phyloP scores from a whole-genome alignment of 2,888 invertebrate species.

The Rhingia rostrata region DNA sequence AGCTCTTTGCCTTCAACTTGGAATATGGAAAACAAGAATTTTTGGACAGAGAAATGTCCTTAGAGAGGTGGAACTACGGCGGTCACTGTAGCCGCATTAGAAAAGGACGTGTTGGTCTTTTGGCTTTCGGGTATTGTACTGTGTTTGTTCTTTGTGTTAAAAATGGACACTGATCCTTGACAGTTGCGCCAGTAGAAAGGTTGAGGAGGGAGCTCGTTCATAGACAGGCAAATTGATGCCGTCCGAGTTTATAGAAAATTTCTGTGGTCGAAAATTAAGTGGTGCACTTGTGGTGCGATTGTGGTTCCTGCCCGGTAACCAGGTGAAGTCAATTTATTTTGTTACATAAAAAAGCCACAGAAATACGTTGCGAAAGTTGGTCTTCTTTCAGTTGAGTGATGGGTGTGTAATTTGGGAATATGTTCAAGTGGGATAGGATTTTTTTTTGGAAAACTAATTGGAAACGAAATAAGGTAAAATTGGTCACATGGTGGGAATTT shows the following conservation, averaged over 20 bases:
- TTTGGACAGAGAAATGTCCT: conserved; percentile 66
- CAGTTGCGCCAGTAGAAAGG: conserved; percentile 38
- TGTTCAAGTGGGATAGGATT: no score
- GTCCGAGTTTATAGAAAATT: conserved; percentile 70
- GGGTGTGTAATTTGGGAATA: neutral
- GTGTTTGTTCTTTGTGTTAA: conserved; percentile 70
- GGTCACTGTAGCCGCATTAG: conserved; percentile 46
- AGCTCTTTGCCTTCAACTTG: conserved; percentile 8
- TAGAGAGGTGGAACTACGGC: conserved; percentile 49
- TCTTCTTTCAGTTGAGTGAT: conserved; percentile 16
- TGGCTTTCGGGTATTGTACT: conserved; percentile 62
- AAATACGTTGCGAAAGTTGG: conserved; percentile 32
- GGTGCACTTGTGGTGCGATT: conserved; percentile 68
- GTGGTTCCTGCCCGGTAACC: conserved; percentile 48
- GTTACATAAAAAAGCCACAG: conserved; percentile 53
- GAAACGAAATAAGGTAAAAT: no score
- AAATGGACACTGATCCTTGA: conserved; percentile 73
- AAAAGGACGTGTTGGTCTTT: conserved; percentile 70
- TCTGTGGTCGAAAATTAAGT: conserved; percentile 71
- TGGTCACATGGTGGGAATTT: no score
- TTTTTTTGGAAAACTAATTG: no score
- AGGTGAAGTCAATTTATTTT: conserved; percentile 74
- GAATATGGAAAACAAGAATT: conserved; percentile 65
- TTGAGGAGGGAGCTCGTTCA: neutral
- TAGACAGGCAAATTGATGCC: conserved; percentile 50